Conservation (phyloP, 1,140 invertebrate species). For the Zaprionus africanus region DNA sequence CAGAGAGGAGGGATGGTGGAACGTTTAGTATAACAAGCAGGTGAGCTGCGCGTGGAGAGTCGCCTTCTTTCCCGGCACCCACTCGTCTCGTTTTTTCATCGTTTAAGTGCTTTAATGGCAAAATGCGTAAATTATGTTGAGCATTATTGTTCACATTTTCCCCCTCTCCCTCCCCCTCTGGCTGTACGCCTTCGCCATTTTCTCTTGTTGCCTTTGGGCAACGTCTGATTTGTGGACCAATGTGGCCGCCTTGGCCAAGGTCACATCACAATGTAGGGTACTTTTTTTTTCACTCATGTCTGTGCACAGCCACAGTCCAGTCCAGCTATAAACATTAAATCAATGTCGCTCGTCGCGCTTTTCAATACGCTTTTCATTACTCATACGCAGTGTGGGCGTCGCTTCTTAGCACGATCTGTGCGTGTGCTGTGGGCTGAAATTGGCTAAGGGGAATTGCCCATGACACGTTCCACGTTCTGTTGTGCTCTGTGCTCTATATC, state of each 20-base stretch:
- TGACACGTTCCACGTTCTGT: conserved; percentile 36
- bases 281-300: not conserved
- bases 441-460: conserved; percentile 37
- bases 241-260: conserved; percentile 31
- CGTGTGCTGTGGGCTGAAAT: conserved; percentile 27
- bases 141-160: conserved; percentile 62
- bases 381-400: conserved; percentile 67
- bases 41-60: conserved; percentile 12
- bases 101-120: conserved; percentile 74
- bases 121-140: conserved; percentile 83
- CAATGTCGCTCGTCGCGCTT: conserved; percentile 71
- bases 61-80: conserved; percentile 8
- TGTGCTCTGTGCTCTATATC: conserved; percentile 4
- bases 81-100: conserved; percentile 22
- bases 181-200: not conserved
- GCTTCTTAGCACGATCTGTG: conserved; percentile 14
- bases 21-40: conserved; percentile 5
- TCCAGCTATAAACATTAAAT: conserved; percentile 64
- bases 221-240: conserved; percentile 25
- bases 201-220: conserved; percentile 23
- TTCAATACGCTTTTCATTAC: conserved; percentile 71
- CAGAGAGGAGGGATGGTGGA: not conserved
- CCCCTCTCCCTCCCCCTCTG: not conserved
- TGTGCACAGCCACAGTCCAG: conserved; percentile 32
- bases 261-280: conserved; percentile 33